These are phyloP conservation scores for Rhopalosiphum padi DNA, from an alignment of 1,140 invertebrate species.

Conservation along the genomic window DNA sequence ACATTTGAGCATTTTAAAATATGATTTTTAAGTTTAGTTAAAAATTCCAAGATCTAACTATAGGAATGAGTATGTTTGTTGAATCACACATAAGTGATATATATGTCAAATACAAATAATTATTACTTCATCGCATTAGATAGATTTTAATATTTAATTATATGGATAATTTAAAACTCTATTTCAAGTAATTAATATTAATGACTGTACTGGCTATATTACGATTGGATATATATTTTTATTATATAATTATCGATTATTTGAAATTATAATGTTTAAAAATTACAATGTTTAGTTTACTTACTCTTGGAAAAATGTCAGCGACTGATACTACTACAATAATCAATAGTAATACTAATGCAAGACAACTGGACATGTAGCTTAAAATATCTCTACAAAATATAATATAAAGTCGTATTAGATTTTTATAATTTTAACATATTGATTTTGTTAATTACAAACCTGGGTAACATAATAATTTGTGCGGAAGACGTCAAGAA, in stretches of 20 bases:
- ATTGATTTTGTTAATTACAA: constrained; percentile 53
- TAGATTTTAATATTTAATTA: neutral
- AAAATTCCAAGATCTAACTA: neutral
- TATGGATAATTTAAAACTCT: neutral
- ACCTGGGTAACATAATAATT: constrained; percentile 68
- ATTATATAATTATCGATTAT: neutral
- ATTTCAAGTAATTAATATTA: neutral
- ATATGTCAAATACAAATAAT: neutral
- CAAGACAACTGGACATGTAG: constrained; percentile 65
- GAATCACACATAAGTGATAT: neutral
- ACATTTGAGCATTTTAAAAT: neutral
- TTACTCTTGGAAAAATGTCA: constrained; percentile 67
- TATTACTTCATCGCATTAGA: neutral
- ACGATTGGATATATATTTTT: neutral
- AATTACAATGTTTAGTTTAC: constrained; percentile 46
- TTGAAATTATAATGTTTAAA: too few relatives aligned
- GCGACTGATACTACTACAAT: constrained; percentile 66
- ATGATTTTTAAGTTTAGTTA: neutral
- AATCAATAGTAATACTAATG: constrained; percentile 65
- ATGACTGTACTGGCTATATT: neutral
- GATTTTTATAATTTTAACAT: neutral
- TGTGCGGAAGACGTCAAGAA: constrained; percentile 69
- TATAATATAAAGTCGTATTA: neutral
- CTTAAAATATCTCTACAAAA: constrained; percentile 63
- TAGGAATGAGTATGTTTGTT: neutral